Percentiles rank a stretch among this genome's conserved stretches.
These are phyloP conservation scores for Habrosyne pyritoides DNA, from an alignment of 2,888 invertebrate species.

Conservation along the genomic window DNA sequence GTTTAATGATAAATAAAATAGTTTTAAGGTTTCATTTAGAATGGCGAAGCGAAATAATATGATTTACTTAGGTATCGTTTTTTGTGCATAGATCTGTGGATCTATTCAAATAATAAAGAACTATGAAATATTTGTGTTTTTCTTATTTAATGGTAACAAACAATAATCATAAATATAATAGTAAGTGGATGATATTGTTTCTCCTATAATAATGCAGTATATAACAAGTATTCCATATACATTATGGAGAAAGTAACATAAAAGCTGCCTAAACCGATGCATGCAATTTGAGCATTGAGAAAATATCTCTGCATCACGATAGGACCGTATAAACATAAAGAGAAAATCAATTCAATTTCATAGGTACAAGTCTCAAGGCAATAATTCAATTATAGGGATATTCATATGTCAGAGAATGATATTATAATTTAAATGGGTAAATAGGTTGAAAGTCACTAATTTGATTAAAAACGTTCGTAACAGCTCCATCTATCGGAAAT, in stretches of 20 bases:
- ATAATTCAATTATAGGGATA: background rate
- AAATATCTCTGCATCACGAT: background rate
- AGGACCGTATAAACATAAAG: background rate
- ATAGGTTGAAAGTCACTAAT: background rate
- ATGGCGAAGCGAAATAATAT: slow-evolving; percentile 9
- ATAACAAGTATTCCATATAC: too few relatives aligned
- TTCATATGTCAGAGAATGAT: background rate
- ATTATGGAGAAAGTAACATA: too few relatives aligned
- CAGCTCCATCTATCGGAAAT: background rate
- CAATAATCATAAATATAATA: too few relatives aligned
- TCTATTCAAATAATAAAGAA: slow-evolving; percentile 24
- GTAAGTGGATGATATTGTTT: too few relatives aligned
- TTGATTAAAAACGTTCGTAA: background rate
- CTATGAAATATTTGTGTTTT: slow-evolving; percentile 12
- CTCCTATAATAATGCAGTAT: too few relatives aligned
- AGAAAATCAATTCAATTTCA: background rate
- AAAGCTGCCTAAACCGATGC: too few relatives aligned
- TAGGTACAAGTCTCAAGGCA: background rate
- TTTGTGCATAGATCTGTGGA: slow-evolving; percentile 19
- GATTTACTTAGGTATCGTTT: slow-evolving; percentile 13
- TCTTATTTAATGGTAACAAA: background rate
- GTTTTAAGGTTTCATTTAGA: slow-evolving; percentile 17
- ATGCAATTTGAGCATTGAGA: too few relatives aligned
- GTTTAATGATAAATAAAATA: slow-evolving; percentile 26
- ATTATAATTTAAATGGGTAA: background rate